Base-by-base conservation (phyloP, 2,113 vertebrate species). In the Polyodon spathula region DNA sequence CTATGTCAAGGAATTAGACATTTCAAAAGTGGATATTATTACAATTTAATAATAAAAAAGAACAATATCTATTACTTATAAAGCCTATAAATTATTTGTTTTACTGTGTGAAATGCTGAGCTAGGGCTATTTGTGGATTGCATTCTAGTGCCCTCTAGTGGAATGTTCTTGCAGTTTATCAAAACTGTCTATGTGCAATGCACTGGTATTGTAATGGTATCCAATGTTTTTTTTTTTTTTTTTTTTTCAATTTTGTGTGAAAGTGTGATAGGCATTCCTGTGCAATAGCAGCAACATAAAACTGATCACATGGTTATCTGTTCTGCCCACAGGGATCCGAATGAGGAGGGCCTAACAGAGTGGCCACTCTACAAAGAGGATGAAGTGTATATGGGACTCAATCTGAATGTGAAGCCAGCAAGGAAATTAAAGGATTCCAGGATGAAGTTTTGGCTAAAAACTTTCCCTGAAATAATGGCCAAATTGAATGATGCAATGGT, bases 251-350 rank as follows among this genome's bases (percentile, higher is more conserved):
- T n/a, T 27, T 50, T n/a, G 14, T 12, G 8, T 40, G 37, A 37
- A 9, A 7, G 27, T 43, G n/a, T 8, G 37, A 37, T 10, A 51
- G n/a, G n/a, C 44, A 37, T 6, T 43, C 8, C 42, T 43, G 12
- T 48, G 6, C 6, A 11, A 27, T 51, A 16, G 37, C 40, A 60
- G 37, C 14, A 60, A 59, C 43, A n/a, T n/a, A n/a, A n/a, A n/a
- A n/a, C n/a, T n/a, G n/a, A n/a, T n/a, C 16, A 59, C 9, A 59
- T 16, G 44, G 44, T 57, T 41, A 7, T 12, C 27, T 59, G 9
- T 46, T n/a, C n/a, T n/a, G n/a, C n/a, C n/a, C n/a, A 41, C 58
- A 59, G 58, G 27, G 44, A 59, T 16, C 58, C 58, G 8, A 59
- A 59, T 59, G 58, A 40, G 8, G 41, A 46, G 9, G 27, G 8